Evolutionary conservation across 1,140 invertebrate species (phyloP), one percentile per base, ranked within the genome.

Genomic region (Plutomurus gul): DNA sequence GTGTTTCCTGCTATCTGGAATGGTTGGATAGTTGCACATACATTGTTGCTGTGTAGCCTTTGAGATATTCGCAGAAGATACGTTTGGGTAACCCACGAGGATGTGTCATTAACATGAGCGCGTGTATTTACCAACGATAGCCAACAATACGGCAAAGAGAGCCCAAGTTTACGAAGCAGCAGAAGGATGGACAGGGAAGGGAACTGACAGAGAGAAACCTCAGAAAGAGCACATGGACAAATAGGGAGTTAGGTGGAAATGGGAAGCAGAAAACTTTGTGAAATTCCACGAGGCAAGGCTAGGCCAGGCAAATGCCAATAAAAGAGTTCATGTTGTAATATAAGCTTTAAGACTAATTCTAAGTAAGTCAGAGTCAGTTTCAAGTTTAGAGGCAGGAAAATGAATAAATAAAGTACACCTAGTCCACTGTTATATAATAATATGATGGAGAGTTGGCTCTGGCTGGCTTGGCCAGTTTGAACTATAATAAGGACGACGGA

Each of bases 241-340:
- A 65, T 65, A 65, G 56, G 56, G 56, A 65, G 56, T 65, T 65
- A 65, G 56, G 56, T 65, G 56, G 56, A 65, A 65, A 65, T 65
- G 56, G 56, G 56, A 65, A 65, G 56, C 30, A 51, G 46, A 47
- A 16, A 27, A 56, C 16, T 65, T 65, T 65, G 56, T 65, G 56
- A 65, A 65, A 65, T 65, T 65, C 56, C 56, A 65, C 56, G 56
- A 65, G 56, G 56, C 46, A 49, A 49, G 46, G 46, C 46, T 11
- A 49, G n/a, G n/a, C n/a, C n/a, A n/a, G n/a, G n/a, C 27, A 30
- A 65, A 65, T 65, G 56, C 56, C 56, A 65, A 65, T 65, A 65
- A 65, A 65, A 65, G 56, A 65, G 56, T 65, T 65, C 56, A 65
- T 65, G 25, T 27, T 65, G 39, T 43, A 49, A 43, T 43, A n/a